Conservation (phyloP, 1,140 invertebrate species). For the Brachionus asplanchnoidis region DNA sequence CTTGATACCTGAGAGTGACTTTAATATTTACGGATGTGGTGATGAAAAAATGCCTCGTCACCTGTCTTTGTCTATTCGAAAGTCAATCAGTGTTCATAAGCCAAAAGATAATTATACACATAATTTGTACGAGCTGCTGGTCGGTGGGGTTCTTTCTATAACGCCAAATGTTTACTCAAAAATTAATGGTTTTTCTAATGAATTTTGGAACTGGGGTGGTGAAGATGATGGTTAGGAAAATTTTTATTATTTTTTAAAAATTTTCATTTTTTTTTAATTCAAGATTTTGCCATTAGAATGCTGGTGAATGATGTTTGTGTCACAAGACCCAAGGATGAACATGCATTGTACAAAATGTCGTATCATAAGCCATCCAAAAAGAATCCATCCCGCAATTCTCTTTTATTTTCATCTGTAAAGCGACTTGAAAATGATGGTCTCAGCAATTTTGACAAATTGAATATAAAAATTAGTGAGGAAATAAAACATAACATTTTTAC, state of each 20-base stretch:
- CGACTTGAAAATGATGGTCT: not conserved
- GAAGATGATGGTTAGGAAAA: constrained; percentile 49
- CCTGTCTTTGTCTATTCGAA: not conserved
- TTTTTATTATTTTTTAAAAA: not conserved
- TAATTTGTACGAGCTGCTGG: constrained; percentile 77
- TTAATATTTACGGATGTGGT: constrained; percentile 64
- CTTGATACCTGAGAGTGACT: constrained; percentile 41
- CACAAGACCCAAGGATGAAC: not conserved
- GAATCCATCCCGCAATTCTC: not conserved
- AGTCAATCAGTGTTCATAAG: not conserved
- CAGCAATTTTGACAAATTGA: not conserved
- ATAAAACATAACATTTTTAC: not conserved
- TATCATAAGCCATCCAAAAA: not conserved
- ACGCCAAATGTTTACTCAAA: constrained; percentile 63
- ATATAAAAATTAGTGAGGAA: not conserved
- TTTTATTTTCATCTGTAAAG: not conserved
- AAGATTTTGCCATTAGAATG: constrained; percentile 28
- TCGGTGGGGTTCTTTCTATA: constrained; percentile 66
- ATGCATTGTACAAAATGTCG: constrained; percentile 17
- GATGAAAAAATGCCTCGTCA: constrained; percentile 58
- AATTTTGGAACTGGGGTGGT: constrained; percentile 73
- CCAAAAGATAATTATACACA: not conserved
- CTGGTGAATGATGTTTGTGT: not conserved
- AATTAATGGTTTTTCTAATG: constrained; percentile 85
- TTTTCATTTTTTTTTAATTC: not conserved